phyloP scores from a whole-genome alignment of 2,113 vertebrate species.

The Mus pahari region DNA sequence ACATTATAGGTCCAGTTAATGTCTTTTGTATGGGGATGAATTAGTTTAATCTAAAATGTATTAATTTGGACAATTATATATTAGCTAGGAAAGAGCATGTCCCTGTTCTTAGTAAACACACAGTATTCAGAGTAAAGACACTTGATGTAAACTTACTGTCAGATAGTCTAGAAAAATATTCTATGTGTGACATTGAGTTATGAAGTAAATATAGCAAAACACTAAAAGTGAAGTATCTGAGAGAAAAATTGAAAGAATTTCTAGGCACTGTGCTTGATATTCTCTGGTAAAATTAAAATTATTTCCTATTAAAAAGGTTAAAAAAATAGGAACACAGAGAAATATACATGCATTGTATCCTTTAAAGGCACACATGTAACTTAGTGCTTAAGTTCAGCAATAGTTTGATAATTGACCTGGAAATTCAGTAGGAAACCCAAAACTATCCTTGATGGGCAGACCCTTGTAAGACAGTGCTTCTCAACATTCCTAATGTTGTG shows the following conservation, averaged over 20 bases:
- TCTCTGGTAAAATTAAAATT: slow-evolving; percentile 24
- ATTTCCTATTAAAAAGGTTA: background rate
- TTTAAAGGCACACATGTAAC: background rate
- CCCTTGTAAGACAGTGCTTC: background rate
- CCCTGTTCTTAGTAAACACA: slow-evolving; percentile 32
- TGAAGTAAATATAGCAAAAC: background rate
- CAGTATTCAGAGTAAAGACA: background rate
- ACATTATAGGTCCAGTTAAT: background rate
- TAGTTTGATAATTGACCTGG: background rate
- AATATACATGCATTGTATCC: background rate
- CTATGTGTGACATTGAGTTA: background rate
- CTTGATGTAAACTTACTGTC: background rate
- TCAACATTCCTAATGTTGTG: background rate
- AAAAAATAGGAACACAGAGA: background rate
- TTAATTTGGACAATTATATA: background rate
- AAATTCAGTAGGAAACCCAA: background rate
- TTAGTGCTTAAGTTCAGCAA: background rate
- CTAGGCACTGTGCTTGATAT: background rate
- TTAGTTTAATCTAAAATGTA: background rate
- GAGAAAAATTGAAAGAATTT: background rate
- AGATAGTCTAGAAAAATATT: slow-evolving; percentile 1
- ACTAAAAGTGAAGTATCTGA: background rate
- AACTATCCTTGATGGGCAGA: background rate
- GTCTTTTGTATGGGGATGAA: background rate
- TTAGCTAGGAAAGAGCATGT: background rate